Evolutionary conservation across 1,140 invertebrate species (phyloP), one percentile per base, ranked within the genome.

Genomic region (Tetraneura akinire): DNA sequence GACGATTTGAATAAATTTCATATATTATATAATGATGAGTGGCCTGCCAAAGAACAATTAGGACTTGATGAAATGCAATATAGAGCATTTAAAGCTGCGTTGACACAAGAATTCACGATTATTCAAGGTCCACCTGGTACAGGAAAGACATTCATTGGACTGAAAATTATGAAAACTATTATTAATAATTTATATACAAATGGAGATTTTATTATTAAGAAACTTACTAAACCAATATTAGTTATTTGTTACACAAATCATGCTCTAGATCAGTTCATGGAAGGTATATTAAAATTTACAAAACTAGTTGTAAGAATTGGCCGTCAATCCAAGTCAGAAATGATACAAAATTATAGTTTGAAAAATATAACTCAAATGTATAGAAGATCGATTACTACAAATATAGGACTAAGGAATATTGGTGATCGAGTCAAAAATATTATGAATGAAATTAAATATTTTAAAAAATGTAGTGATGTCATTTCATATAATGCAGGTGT

Each of bases 191-290:
- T 85, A 10, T 74, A 74, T 74, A 26, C 14, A 55, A 57, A 82
- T n/a, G n/a, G n/a, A 83, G 83, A 53, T 10, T n/a, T n/a, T n/a
- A 18, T 16, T 29, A n/a, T 1, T n/a, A 5, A n/a, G 45, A 53
- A 82, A 2, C 64, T 68, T 32, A 81, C 62, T 8, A 83, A 82
- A 0, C 91, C 92, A 6, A 91, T 96, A 78, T 85, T 96, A 3
- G 87, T 96, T 14, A 89, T 96, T 26, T 94, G 93, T 83, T 94
- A 91, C 82, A 95, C 93, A 0, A 96, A 96, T 84, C 93, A 96
- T 85, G 94, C 94, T 1, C 84, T 96, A 3, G 94, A 96, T 87
- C 93, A 96, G 84, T 96, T 96, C 86, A 85, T 96, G n/a, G 90
- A 94, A 85, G 92, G 90, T 26, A 87, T 93, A 13, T 83, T 89